Evolutionary conservation across 2,888 invertebrate genomes (phyloP).

Genomic region (Cataglyphis cursor): DNA sequence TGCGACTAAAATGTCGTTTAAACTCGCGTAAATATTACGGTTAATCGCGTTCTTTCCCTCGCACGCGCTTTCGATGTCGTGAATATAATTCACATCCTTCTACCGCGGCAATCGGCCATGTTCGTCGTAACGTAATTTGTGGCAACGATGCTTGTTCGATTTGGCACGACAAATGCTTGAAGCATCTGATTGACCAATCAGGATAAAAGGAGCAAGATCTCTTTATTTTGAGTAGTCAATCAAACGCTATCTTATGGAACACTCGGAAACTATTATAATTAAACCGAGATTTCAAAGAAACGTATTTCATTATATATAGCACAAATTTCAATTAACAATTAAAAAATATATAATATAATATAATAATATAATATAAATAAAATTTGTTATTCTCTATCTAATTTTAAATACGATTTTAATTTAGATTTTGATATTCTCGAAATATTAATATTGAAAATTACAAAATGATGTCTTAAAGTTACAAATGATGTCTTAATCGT

Average conservation of each 20-base stretch:
- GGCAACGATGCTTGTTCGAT: neutral
- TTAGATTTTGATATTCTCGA: neutral
- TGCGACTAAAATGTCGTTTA: conserved; percentile 42
- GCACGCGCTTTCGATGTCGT: neutral
- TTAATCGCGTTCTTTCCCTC: conserved; percentile 31
- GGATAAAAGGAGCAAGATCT: neutral
- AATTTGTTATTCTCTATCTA: neutral
- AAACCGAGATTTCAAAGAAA: neutral
- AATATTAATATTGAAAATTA: neutral
- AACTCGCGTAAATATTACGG: conserved; percentile 27
- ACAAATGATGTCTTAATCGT: neutral
- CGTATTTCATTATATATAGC: neutral
- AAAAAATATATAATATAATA: neutral
- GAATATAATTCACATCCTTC: conserved; percentile 12
- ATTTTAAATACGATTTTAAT: neutral
- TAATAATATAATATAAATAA: neutral
- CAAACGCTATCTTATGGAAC: neutral
- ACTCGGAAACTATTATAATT: neutral
- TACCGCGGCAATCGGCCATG: neutral
- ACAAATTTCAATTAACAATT: neutral
- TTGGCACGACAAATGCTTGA: neutral
- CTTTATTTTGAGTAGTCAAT: neutral
- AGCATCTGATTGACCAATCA: neutral
- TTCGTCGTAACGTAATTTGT: neutral
- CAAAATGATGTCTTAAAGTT: no score